phyloP scores from a whole-genome alignment of 2,113 vertebrate genomes.

The Neotoma lepida region DNA sequence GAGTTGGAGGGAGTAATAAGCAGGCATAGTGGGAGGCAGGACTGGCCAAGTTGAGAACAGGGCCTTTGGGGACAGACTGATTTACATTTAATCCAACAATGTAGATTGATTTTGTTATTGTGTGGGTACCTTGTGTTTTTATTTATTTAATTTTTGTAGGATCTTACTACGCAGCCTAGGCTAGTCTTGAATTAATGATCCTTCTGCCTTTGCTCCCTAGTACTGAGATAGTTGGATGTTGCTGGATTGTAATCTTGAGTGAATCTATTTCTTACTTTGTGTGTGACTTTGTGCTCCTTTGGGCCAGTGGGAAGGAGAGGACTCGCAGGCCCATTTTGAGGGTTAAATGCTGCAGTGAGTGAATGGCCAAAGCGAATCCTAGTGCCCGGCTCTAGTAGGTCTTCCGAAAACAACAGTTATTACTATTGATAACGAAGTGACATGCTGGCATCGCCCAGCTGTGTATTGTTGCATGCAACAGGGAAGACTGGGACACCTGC shows the following conservation, averaged over 20 bases:
- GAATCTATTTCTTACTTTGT: not conserved
- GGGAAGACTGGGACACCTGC: not conserved
- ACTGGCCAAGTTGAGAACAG: not conserved
- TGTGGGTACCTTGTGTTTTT: not conserved
- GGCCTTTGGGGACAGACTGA: not conserved
- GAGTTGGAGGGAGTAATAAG: not conserved
- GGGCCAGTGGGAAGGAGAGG: not conserved
- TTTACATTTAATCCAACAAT: not conserved
- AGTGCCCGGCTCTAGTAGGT: not conserved
- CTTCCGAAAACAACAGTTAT: not conserved
- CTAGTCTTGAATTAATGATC: not conserved
- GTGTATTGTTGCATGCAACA: not conserved
- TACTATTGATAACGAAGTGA: fast-evolving
- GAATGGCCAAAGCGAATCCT: not conserved
- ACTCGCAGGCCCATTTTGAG: not conserved
- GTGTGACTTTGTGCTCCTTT: not conserved
- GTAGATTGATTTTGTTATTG: not conserved
- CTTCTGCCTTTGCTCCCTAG: not conserved
- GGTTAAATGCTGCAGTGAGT: not conserved
- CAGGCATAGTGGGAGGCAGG: not conserved
- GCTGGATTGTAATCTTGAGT: not conserved
- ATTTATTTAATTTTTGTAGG: not conserved
- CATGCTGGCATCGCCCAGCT: not conserved
- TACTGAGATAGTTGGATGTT: not conserved
- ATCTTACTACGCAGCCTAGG: not conserved